These are phyloP conservation scores for Elanoides forficatus DNA, from an alignment of 2,113 vertebrate species.

Conservation along the genomic window DNA sequence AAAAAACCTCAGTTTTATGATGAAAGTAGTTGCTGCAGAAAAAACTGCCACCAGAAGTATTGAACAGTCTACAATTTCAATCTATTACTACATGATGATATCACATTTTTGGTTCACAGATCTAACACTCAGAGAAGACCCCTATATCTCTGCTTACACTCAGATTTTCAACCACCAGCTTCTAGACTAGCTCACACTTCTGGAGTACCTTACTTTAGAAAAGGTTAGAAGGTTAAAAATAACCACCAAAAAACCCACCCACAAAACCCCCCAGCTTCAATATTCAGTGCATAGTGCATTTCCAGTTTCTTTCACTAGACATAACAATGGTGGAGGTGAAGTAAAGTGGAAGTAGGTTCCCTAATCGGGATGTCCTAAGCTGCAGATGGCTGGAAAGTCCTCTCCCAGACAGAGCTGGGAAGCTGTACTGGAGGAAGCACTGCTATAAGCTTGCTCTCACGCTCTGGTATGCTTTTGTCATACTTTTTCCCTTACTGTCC, in stretches of 20 bases:
- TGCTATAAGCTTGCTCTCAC: neutral
- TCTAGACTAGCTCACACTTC: neutral
- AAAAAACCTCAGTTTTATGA: neutral
- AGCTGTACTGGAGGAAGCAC: neutral
- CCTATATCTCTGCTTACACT: neutral
- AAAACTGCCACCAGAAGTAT: neutral
- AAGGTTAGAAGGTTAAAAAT: neutral
- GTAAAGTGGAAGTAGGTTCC: neutral
- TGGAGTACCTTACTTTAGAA: neutral
- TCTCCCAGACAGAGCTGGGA: neutral
- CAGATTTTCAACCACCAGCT: neutral
- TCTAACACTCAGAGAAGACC: neutral
- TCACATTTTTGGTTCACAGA: neutral
- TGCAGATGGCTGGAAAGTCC: neutral
- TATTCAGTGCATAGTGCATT: neutral
- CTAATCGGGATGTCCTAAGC: neutral
- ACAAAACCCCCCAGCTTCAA: neutral
- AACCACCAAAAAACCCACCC: no score
- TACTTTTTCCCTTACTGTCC: neutral
- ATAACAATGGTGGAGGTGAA: neutral
- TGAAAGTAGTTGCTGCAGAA: neutral
- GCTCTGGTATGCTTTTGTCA: neutral
- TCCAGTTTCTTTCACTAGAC: neutral
- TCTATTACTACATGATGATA: neutral
- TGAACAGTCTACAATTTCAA: neutral